Percentiles rank a stretch among this genome's conserved stretches.
Conservation (phyloP, 2,797 vertebrate species). For the Anabas testudineus region DNA sequence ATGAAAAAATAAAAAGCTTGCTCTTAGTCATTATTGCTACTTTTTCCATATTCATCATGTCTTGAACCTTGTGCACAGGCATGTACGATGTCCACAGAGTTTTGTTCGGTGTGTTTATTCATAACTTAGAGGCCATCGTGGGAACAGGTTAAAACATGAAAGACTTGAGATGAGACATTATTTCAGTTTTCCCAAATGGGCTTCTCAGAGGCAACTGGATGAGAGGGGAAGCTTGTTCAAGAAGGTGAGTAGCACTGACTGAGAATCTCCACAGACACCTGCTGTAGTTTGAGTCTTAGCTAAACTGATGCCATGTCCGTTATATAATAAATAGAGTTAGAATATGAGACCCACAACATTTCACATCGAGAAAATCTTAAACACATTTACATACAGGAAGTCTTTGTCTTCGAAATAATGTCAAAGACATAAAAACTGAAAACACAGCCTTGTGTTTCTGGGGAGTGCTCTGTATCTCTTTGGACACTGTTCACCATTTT, state of each 20-base stretch:
- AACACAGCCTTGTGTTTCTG: not conserved
- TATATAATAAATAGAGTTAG: conserved; percentile 2
- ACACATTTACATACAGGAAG: too few species aligned
- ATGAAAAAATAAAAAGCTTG: conserved; percentile 75
- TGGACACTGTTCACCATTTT: not conserved
- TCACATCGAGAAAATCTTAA: too few species aligned
- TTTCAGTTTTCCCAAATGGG: not conserved
- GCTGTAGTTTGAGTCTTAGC: conserved; percentile 20
- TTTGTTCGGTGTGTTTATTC: conserved; percentile 3
- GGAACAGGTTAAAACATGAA: not conserved
- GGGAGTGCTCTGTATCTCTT: not conserved
- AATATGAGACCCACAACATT: not conserved
- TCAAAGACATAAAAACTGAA: not conserved
- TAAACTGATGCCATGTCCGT: conserved; percentile 8
- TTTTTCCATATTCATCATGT: conserved; percentile 51
- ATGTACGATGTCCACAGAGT: not conserved
- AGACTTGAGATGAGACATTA: not conserved
- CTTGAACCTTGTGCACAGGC: not conserved
- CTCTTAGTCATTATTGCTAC: conserved; percentile 53
- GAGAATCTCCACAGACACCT: too few species aligned
- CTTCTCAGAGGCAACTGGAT: too few species aligned
- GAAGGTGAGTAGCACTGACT: too few species aligned
- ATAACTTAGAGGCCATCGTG: not conserved
- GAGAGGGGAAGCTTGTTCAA: too few species aligned
- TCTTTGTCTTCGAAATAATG: too few species aligned